Base-by-base conservation (phyloP, 23 tunicate species). In the Styela clava region DNA sequence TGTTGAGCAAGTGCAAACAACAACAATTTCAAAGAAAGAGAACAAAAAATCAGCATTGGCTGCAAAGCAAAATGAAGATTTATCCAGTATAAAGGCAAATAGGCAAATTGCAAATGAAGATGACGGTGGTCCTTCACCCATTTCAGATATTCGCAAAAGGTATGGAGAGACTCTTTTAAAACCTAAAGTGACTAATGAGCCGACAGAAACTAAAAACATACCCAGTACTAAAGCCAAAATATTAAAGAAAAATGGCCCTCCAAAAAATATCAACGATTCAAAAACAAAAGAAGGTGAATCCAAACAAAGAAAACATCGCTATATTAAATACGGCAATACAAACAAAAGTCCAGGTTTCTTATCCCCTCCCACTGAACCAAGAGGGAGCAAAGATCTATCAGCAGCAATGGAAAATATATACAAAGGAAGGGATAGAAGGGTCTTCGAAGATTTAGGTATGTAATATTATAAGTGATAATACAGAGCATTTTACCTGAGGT, bases 321-420 rank as follows among this genome's bases (percentile, higher is more conserved):
- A 76, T 56, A 52, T 76, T 7, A 29, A 33, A 76, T 76, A 76
- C 30, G 65, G 81, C 28, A 44, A 76, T 64, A 52, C 81, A 0
- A 44, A 44, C 12, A 24, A 1, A 0, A 52, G 65, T 76, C 81
- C 81, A 16, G 65, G 65, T 12, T 27, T 33, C 16, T 52, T 76
- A 24, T 33, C 81, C 3, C 81, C 81, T 1, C 81, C 81, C 16
- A 76, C 25, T 37, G 81, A 76, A 44, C 64, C 81, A 18, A 24
- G 81, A 36, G 81, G 81, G 5, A 76, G 81, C 81, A 52, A 1
- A 52, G 81, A 76, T 44, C 64, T 76, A 36, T 25, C 65, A 1
- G 81, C 31, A 23, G 81, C 35, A 76, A 52, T 76, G 65, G 81
- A 76, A 44, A 76, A 36, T 44, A 67, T 67, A 22, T 76, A 56